These are phyloP conservation scores for Brachystomella parvula DNA, from an alignment of 1,140 invertebrate genomes.

Conservation along the genomic window DNA sequence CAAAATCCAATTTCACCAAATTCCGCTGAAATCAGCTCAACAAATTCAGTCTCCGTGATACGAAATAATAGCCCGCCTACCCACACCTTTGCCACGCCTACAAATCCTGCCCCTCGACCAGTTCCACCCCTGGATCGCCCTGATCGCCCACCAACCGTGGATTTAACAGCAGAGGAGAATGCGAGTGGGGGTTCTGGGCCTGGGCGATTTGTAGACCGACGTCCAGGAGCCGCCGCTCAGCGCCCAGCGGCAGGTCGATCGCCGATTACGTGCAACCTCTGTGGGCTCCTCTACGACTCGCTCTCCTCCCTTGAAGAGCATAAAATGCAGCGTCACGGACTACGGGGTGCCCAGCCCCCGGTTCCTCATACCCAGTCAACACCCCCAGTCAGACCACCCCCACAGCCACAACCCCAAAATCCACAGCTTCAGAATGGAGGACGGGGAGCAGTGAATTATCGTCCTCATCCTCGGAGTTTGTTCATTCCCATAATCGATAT, in stretches of 20 bases:
- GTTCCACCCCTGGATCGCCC: conserved; percentile 18
- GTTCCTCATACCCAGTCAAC: not conserved
- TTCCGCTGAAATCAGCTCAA: conserved; percentile 13
- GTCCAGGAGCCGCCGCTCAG: not conserved
- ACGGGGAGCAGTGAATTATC: not conserved
- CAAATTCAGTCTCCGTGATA: not conserved
- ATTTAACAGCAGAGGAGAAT: conserved; percentile 32
- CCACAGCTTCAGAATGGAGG: not conserved
- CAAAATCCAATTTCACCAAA: conserved; percentile 6
- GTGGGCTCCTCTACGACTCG: conserved; percentile 13
- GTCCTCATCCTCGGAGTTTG: conserved; percentile 7
- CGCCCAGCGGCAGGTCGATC: not conserved
- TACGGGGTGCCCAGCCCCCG: not conserved
- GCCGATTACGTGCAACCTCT: conserved; percentile 8
- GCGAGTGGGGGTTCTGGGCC: not conserved
- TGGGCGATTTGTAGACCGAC: not conserved
- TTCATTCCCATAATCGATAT: conserved; percentile 30
- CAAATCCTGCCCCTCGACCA: conserved; percentile 19
- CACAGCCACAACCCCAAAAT: not conserved
- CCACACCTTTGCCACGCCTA: conserved; percentile 27
- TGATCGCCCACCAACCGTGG: conserved; percentile 34
- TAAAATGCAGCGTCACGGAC: conserved; percentile 1
- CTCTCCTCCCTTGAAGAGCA: conserved; percentile 14
- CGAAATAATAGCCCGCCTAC: not conserved
- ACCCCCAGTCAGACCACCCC: not conserved